phyloP scores from a whole-genome alignment of 2,113 vertebrate genomes.

The Engraulis encrasicolus region DNA sequence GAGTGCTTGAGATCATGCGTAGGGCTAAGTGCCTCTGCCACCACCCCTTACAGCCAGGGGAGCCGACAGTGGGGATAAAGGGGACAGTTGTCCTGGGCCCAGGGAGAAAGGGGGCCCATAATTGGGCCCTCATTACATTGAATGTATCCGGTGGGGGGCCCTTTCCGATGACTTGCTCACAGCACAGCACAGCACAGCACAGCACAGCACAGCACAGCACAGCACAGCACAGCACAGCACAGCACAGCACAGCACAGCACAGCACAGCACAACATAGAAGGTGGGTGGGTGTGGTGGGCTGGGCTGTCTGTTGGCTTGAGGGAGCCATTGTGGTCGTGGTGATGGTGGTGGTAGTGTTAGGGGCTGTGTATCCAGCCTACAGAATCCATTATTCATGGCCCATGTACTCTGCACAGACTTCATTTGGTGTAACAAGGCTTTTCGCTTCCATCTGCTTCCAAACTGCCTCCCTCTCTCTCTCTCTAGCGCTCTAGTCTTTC shows the following conservation, averaged over 20 bases:
- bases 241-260: no score
- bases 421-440: conserved; percentile 52
- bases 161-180: no score
- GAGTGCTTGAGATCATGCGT: neutral
- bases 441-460: conserved; percentile 51
- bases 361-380: neutral
- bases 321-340: neutral
- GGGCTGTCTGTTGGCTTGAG: neutral
- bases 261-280: neutral
- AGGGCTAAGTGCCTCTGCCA: neutral
- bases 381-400: conserved; percentile 61
- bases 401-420: conserved; percentile 47
- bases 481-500: conserved; percentile 28
- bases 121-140: no score
- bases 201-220: no score
- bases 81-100: no score
- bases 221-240: no score
- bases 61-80: no score
- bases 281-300: neutral
- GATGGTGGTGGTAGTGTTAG: neutral
- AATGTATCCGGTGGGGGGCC: no score
- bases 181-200: no score
- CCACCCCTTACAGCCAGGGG: no score
- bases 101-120: no score
- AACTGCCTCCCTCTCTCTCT: no score